phyloP scores from a whole-genome alignment of 2,113 vertebrate species.

The Nyctereutes procyonoides region DNA sequence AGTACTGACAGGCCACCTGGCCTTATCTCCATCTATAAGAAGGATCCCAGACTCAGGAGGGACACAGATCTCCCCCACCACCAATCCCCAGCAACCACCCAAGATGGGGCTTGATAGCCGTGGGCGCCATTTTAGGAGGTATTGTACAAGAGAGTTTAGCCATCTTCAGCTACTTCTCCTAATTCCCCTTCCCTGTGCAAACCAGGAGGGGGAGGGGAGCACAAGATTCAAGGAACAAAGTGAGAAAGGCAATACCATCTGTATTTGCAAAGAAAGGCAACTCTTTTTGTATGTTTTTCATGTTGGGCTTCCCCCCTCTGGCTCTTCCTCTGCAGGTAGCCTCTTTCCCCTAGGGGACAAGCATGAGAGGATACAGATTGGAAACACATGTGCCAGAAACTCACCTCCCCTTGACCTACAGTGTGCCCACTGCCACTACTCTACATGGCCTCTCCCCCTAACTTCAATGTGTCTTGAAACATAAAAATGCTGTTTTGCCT shows the following conservation, averaged over 20 bases:
- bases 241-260: background rate
- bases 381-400: background rate
- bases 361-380: background rate
- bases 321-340: background rate
- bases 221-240: background rate
- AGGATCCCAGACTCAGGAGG: background rate
- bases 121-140: fast-evolving
- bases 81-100: background rate
- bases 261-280: background rate
- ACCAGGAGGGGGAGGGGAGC: background rate
- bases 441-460: background rate
- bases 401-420: background rate
- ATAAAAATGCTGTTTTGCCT: conserved; percentile 44
- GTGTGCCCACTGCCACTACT: fast-evolving
- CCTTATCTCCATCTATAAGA: background rate
- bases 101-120: fast-evolving
- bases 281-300: background rate
- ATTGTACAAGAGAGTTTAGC: background rate
- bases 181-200: background rate
- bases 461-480: conserved; percentile 29
- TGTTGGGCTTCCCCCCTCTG: fast-evolving
- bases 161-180: too few relatives aligned
- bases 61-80: background rate
- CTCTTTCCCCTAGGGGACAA: background rate
- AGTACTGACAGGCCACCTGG: too few relatives aligned